Percentiles rank a stretch among this genome's conserved stretches.
Evolutionary conservation across 2,888 invertebrate species (phyloP).

Genomic region (Metalampra italica): DNA sequence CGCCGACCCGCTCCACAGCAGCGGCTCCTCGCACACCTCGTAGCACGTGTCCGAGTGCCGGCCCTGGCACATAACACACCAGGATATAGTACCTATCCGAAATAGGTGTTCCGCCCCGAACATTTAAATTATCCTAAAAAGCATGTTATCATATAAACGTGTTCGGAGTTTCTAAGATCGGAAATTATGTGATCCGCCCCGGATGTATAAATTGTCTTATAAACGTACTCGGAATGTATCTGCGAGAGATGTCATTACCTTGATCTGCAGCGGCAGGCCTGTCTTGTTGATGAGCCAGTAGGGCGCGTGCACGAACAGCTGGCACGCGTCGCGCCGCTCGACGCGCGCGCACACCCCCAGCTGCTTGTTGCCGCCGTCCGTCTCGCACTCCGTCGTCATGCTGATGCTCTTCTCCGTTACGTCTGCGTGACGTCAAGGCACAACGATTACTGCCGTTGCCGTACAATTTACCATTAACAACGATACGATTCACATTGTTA

Average conservation of each 20-base stretch:
- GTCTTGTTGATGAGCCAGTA: constrained; percentile 96
- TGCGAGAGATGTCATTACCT: constrained; percentile 76
- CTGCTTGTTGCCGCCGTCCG: constrained; percentile 81
- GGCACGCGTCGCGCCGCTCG: constrained; percentile 80
- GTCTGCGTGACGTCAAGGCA: constrained; percentile 45
- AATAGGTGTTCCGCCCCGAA: neutral
- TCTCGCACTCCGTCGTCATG: constrained; percentile 82
- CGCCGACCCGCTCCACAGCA: constrained; percentile 80
- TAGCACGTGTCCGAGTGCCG: constrained; percentile 80
- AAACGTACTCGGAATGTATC: no score
- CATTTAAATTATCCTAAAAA: no score
- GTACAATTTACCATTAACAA: no score
- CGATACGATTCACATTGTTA: no score
- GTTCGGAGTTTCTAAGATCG: no score
- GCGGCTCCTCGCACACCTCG: constrained; percentile 79
- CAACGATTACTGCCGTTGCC: neutral
- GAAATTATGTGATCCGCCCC: no score
- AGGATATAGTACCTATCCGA: constrained; percentile 3
- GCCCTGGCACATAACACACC: constrained; percentile 58
- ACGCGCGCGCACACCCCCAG: constrained; percentile 83
- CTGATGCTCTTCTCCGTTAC: constrained; percentile 81
- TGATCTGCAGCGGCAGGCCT: constrained; percentile 88
- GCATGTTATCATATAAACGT: no score
- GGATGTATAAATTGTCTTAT: no score
- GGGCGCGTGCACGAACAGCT: constrained; percentile 85